phyloP scores from a whole-genome alignment of 2,113 vertebrate species.

The Carollia perspicillata region DNA sequence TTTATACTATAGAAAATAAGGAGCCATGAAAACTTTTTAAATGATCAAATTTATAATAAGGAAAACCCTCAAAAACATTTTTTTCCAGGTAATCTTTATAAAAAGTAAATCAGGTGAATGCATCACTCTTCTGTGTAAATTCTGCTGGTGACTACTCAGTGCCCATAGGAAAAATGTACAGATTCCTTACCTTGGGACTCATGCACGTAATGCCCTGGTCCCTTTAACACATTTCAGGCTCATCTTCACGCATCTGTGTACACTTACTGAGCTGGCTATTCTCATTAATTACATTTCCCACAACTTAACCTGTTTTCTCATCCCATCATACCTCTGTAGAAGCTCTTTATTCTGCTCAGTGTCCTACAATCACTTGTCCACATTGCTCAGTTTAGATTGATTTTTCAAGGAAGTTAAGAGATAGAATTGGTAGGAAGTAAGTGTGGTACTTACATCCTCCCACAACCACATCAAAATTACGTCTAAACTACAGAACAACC shows the following conservation, averaged over 20 bases:
- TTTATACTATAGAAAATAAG: not conserved
- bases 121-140: conserved; percentile 5
- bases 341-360: not conserved
- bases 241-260: not conserved
- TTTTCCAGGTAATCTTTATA: not conserved
- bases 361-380: not conserved
- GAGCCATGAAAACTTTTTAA: conserved; percentile 16
- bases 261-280: not conserved
- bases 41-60: conserved; percentile 17
- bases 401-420: conserved; percentile 30
- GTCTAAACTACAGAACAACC: not conserved
- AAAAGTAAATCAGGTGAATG: not conserved
- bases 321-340: not conserved
- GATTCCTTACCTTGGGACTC: not conserved
- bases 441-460: not conserved
- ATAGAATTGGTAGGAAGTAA: not conserved
- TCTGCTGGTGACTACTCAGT: not conserved
- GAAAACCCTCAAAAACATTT: conserved; percentile 17
- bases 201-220: not conserved
- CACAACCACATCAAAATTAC: not conserved
- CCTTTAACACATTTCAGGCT: not conserved
- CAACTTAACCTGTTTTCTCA: not conserved
- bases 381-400: not conserved
- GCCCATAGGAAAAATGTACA: not conserved
- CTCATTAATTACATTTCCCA: not conserved